Evolutionary conservation across 2,797 vertebrate genomes (phyloP).

Genomic region (Crotalus adamanteus): DNA sequence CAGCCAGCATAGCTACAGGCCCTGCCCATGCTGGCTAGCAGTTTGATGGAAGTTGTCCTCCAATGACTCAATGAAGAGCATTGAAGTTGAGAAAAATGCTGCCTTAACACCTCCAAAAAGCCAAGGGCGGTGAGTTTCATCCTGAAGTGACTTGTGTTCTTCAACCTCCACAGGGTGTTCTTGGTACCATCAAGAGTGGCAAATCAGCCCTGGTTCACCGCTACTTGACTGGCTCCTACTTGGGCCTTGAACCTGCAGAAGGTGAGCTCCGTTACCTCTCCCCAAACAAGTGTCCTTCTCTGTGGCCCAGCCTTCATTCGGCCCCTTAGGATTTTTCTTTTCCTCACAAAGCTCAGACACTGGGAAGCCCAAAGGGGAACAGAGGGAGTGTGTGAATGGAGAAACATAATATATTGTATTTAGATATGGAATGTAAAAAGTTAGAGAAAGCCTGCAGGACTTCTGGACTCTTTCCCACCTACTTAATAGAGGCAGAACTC

Average conservation of each 20-base stretch:
- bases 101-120: neutral
- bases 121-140: neutral
- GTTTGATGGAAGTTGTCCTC: neutral
- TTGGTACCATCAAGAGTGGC: constrained; percentile 88
- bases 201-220: constrained; percentile 91
- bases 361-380: neutral
- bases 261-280: constrained; percentile 69
- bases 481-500: neutral
- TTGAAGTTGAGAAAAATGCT: neutral
- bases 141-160: neutral
- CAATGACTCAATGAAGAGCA: neutral
- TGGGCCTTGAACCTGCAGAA: constrained; percentile 83
- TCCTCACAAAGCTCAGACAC: neutral
- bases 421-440: neutral
- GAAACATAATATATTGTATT: neutral
- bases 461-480: neutral
- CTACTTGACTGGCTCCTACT: constrained; percentile 92
- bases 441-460: neutral
- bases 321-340: neutral
- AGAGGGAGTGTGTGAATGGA: neutral
- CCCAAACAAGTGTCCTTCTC: neutral
- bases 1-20: neutral
- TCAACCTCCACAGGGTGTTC: constrained; percentile 77
- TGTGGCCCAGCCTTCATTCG: neutral
- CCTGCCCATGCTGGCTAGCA: neutral